Evolutionary conservation across 2,113 vertebrate species (phyloP).

Genomic region (Tonatia bakeri): DNA sequence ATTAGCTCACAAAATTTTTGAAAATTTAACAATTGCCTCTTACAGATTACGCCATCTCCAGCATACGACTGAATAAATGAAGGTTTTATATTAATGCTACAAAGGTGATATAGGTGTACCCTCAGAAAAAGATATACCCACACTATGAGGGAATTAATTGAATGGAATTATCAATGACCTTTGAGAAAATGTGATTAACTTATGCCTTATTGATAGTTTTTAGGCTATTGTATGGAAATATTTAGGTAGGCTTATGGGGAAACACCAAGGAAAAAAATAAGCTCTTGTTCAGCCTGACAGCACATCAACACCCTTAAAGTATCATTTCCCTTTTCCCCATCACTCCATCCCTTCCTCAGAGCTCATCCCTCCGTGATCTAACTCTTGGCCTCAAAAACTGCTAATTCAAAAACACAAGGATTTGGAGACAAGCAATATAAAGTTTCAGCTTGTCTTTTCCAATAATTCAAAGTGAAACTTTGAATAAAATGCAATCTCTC

Average conservation of each 20-base stretch:
- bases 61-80: neutral
- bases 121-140: neutral
- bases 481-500: slow-evolving; percentile 4
- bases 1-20: neutral
- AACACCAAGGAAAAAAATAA: neutral
- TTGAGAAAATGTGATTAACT: neutral
- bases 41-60: neutral
- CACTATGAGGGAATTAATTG: neutral
- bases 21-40: neutral
- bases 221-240: neutral
- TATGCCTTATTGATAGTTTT: neutral
- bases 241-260: neutral
- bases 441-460: neutral
- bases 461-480: slow-evolving; percentile 14
- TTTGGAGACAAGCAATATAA: neutral
- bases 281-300: neutral
- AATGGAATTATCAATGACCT: neutral
- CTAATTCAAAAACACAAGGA: neutral
- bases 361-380: neutral
- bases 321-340: neutral
- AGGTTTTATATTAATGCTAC: neutral
- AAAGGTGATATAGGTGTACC: neutral
- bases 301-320: neutral
- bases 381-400: neutral
- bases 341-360: neutral